Base-by-base conservation (phyloP, 2,888 invertebrate species). In the Eristalinus sepulchralis region DNA sequence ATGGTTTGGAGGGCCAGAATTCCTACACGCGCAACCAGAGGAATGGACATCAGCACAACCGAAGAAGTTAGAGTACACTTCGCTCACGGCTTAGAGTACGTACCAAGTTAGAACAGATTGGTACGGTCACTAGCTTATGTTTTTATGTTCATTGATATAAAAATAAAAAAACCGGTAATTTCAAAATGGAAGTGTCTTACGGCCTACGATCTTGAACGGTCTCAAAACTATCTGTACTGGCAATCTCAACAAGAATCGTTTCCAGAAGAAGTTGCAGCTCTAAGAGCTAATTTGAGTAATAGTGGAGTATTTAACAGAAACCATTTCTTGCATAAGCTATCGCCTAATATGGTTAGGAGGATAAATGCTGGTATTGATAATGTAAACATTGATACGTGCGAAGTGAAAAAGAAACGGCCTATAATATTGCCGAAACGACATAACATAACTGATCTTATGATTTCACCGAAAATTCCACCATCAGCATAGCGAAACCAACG, bases 1-100 rank as follows among this genome's bases (percentile, higher is more conserved):
- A 20, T 77, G 68, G 77, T 68, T 31, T 22, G 27, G 22, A 10
- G 68, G 62, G 34, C 68, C 68, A 13, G 27, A 22, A 24, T 70
- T 70, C 60, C 31, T 77, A 8, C 31, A 22, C 17, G 13, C 27
- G 6, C 47, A 53, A 22, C 36, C 59, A 47, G 33, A 68, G 11
- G 13, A 36, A 5, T 34, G 20, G 34, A 59, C 31, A 36, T 70
- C 24, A n/a, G 22, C 33, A 59, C 59, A 11, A 13, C 20, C 9
- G 39, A 70, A 1, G 70, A 70, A 70, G 70, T 22, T 10, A 31
- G 59, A 10, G 59, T 70, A 11, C 22, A 59, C 13, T 70, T 39
- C 33, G n/a, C 55, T 31, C 59, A 39, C 10, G n/a, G 55, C 20
- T 5, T 59, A 5, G 33, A 59, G 13, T 10, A 9, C 5, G 33